Conservation (phyloP, 2,797 vertebrate genomes). For the Nyctibius grandis region DNA sequence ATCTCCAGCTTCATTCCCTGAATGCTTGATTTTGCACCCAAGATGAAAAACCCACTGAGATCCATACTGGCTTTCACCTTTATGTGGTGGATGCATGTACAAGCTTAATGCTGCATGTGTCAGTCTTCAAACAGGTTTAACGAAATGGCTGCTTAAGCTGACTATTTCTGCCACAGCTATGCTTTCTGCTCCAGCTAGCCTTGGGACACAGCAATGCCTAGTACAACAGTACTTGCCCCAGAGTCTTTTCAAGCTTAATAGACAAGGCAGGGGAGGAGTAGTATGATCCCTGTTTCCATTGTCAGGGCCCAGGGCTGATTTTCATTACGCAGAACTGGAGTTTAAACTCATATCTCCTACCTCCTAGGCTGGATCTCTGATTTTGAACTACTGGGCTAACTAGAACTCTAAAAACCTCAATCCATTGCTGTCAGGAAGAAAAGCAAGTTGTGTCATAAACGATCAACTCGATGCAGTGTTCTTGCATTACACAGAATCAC, state of each 20-base stretch:
- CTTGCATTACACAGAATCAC: no score
- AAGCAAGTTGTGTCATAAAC: background rate
- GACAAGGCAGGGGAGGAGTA: background rate
- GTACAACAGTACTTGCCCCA: background rate
- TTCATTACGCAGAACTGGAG: background rate
- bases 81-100: background rate
- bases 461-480: no score
- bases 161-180: background rate
- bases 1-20: background rate
- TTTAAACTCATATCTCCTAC: background rate
- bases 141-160: background rate
- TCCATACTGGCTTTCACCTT: background rate
- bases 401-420: background rate
- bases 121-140: background rate
- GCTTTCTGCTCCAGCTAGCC: background rate
- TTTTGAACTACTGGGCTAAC: background rate
- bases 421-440: background rate
- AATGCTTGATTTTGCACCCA: background rate
- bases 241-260: background rate
- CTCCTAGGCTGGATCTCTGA: background rate
- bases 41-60: background rate
- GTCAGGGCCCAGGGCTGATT: background rate
- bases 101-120: background rate
- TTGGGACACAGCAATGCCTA: background rate
- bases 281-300: background rate